These are phyloP conservation scores for Drosophila orosa DNA, from an alignment of 1,140 invertebrate genomes.

Conservation along the genomic window DNA sequence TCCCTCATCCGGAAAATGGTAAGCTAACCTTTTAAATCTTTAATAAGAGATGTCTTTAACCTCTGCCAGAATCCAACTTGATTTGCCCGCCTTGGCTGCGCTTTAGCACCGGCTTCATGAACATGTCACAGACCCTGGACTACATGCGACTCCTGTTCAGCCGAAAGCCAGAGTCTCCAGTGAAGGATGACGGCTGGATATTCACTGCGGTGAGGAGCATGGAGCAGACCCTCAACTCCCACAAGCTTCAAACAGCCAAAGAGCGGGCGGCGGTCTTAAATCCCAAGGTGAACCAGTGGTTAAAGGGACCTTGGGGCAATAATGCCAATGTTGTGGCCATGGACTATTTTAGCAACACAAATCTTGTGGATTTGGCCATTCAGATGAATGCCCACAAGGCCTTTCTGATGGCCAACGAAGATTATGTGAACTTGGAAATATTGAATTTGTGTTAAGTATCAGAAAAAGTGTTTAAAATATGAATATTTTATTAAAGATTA, in stretches of 20 bases:
- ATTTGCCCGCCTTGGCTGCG: conserved; percentile 74
- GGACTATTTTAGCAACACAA: conserved; percentile 87
- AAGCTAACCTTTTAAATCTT: background rate
- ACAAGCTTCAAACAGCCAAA: conserved; percentile 69
- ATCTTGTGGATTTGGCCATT: conserved; percentile 86
- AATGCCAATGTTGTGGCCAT: conserved; percentile 86
- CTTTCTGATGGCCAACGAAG: conserved; percentile 53
- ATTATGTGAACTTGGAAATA: conserved; percentile 70
- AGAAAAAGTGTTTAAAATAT: too few relatives aligned
- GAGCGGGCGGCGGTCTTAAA: conserved; percentile 70
- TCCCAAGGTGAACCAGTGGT: conserved; percentile 67
- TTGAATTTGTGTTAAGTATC: conserved; percentile 6
- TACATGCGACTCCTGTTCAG: conserved; percentile 78
- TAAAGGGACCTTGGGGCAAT: conserved; percentile 84
- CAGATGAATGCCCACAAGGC: conserved; percentile 73
- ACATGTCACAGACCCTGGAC: conserved; percentile 67
- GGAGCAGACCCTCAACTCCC: conserved; percentile 67
- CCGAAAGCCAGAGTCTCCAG: conserved; percentile 59
- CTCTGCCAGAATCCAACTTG: conserved; percentile 60
- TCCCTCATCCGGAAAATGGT: conserved; percentile 75
- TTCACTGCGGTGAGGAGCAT: conserved; percentile 67
- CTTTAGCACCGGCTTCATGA: conserved; percentile 74
- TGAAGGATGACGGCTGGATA: conserved; percentile 76
- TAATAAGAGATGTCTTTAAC: background rate
- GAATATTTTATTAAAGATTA: background rate